Percentiles rank a stretch among this genome's conserved stretches.
These are phyloP conservation scores for Podabrus alpinus DNA, from an alignment of 2,888 invertebrate species.

Conservation along the genomic window DNA sequence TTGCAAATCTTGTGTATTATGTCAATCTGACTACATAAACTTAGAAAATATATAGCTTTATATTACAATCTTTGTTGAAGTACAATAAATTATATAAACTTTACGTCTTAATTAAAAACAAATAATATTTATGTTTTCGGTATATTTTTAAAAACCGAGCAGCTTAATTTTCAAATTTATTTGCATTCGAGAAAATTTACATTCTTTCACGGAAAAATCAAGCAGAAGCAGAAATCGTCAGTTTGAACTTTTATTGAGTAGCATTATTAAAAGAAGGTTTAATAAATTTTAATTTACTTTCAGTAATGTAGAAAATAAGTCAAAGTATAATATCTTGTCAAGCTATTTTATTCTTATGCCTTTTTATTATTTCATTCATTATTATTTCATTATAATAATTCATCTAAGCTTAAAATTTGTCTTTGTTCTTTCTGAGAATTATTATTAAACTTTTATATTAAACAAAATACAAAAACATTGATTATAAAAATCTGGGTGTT, in stretches of 20 bases:
- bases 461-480: neutral
- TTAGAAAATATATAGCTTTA: neutral
- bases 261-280: too few relatives aligned
- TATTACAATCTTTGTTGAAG: neutral
- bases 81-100: neutral
- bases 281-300: too few relatives aligned
- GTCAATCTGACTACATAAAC: neutral
- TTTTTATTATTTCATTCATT: too few relatives aligned
- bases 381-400: neutral
- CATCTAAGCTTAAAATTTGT: neutral
- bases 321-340: too few relatives aligned
- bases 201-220: too few relatives aligned
- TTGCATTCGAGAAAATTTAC: too few relatives aligned
- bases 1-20: neutral
- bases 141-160: neutral
- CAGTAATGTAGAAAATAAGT: too few relatives aligned
- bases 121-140: neutral
- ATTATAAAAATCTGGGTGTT: neutral
- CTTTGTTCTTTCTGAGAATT: neutral
- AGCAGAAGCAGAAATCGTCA: too few relatives aligned
- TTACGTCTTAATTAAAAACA: neutral
- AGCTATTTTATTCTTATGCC: too few relatives aligned
- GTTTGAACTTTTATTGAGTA: too few relatives aligned
- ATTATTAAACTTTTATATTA: too few relatives aligned
- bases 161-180: neutral